phyloP scores from a whole-genome alignment of 2,797 vertebrate species.

The Aldrovandia affinis region DNA sequence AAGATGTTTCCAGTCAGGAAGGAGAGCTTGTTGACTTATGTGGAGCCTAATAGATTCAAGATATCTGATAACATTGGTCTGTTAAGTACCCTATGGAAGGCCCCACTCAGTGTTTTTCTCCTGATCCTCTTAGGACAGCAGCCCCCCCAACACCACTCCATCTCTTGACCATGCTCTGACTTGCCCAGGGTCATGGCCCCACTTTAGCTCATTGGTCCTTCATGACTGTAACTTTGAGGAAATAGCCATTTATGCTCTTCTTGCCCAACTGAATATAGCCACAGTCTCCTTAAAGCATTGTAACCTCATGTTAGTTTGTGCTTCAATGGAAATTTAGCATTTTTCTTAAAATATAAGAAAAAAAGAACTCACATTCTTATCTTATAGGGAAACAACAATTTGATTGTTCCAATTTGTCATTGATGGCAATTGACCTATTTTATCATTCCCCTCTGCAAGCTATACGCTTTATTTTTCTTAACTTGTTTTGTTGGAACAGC shows the following conservation, averaged over 20 bases:
- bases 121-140: conserved; percentile 24
- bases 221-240: conserved; percentile 55
- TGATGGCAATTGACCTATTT: neutral
- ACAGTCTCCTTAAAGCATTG: neutral
- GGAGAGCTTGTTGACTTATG: conserved; percentile 35
- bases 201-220: conserved; percentile 56
- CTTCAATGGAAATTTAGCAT: conserved; percentile 7
- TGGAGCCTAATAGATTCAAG: conserved; percentile 15
- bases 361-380: neutral
- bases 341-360: neutral
- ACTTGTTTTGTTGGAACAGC: neutral
- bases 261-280: neutral
- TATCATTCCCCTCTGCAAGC: neutral
- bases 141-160: neutral
- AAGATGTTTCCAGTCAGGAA: conserved; percentile 31
- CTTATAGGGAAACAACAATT: neutral
- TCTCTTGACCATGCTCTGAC: conserved; percentile 20
- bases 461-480: conserved; percentile 9
- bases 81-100: conserved; percentile 37
- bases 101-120: conserved; percentile 38
- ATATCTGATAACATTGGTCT: conserved; percentile 26
- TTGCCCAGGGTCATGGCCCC: conserved; percentile 59
- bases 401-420: neutral
- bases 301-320: conserved; percentile 57
- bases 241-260: neutral